Percentiles rank a stretch among this genome's conserved stretches.
Conservation (phyloP, 2,113 vertebrate genomes). For the Tichodroma muraria region DNA sequence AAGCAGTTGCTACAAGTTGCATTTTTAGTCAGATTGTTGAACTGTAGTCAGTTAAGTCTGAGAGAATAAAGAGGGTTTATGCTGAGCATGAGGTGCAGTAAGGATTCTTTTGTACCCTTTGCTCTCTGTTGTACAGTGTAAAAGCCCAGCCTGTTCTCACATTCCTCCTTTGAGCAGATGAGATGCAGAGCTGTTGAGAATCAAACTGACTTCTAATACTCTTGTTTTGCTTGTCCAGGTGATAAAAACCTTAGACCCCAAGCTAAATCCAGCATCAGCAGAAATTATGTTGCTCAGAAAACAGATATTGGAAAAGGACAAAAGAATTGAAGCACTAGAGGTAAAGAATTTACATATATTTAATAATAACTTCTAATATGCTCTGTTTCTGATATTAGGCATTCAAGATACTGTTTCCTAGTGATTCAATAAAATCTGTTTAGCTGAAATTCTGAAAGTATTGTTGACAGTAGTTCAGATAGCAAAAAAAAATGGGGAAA, state of each 20-base stretch:
- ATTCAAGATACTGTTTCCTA: not conserved
- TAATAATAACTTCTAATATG: not conserved
- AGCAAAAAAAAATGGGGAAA: not conserved
- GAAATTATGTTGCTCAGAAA: constrained; percentile 91
- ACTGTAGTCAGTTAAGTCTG: not conserved
- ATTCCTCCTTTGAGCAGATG: not conserved
- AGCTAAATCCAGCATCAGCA: constrained; percentile 91
- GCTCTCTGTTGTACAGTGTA: not conserved
- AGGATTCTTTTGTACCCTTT: not conserved
- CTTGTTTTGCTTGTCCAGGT: constrained; percentile 73
- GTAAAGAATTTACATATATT: constrained; percentile 60
- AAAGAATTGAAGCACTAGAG: constrained; percentile 85
- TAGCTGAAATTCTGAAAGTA: not conserved
- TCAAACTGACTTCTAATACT: not conserved
- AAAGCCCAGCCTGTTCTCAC: not conserved
- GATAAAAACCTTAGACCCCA: constrained; percentile 94
- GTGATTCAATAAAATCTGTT: not conserved
- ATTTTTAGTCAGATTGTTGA: not conserved
- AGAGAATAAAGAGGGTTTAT: not conserved
- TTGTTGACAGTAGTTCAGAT: not conserved
- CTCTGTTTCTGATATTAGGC: not conserved
- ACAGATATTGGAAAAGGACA: constrained; percentile 86
- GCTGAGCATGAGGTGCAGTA: not conserved
- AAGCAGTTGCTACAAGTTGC: not conserved
- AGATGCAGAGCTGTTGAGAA: not conserved